phyloP scores from a whole-genome alignment of 2,113 vertebrate species.

The Clarias magur region DNA sequence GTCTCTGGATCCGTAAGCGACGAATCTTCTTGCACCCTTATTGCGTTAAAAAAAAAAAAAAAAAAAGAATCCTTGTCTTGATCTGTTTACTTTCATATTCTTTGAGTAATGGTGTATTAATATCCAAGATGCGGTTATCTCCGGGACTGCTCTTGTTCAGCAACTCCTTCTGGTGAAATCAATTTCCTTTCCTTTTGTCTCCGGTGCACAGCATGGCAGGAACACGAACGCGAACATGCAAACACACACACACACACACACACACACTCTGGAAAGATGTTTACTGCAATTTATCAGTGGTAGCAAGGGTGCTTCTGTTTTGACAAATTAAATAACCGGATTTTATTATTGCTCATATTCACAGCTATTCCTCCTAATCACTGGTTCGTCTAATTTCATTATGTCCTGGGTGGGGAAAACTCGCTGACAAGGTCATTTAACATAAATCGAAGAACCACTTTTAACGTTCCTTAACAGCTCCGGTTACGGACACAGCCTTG shows the following conservation, averaged over 20 bases:
- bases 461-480: slow-evolving; percentile 26
- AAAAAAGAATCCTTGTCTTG: slow-evolving; percentile 48
- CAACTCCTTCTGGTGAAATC: slow-evolving; percentile 22
- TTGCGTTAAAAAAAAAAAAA: slow-evolving; percentile 49
- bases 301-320: slow-evolving; percentile 7
- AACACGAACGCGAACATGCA: neutral
- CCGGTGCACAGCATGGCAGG: slow-evolving; percentile 19
- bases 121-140: slow-evolving; percentile 55
- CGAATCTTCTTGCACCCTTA: slow-evolving; percentile 57
- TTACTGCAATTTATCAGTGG: slow-evolving; percentile 37
- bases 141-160: slow-evolving; percentile 38
- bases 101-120: slow-evolving; percentile 61
- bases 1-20: slow-evolving; percentile 52
- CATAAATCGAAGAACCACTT: slow-evolving; percentile 20
- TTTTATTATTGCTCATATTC: slow-evolving; percentile 36
- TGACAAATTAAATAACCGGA: slow-evolving; percentile 36
- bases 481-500: neutral
- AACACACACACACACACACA: neutral
- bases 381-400: slow-evolving; percentile 32
- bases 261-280: slow-evolving; percentile 16
- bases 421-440: slow-evolving; percentile 20
- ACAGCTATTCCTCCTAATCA: slow-evolving; percentile 32
- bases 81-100: slow-evolving; percentile 57
- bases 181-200: slow-evolving; percentile 42
- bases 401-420: slow-evolving; percentile 1